Base-by-base conservation (phyloP, 2,113 vertebrate genomes). In the zebrafish (Danio rerio) region DNA sequence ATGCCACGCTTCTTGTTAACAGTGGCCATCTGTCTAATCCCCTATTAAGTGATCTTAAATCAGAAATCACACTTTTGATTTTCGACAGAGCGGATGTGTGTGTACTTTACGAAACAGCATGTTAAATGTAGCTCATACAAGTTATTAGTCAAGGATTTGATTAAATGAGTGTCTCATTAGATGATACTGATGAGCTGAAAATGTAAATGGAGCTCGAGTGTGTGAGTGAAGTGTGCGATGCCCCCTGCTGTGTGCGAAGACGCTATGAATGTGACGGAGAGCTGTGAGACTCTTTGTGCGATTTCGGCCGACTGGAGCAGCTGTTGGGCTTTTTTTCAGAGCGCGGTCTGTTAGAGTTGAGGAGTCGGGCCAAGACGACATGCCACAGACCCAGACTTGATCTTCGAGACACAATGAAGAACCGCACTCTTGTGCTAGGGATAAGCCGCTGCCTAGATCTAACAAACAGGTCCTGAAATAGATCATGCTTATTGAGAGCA, bases 381-480 rank as follows among this genome's bases (percentile, higher is more conserved):
- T 72, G 78, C 47, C 73, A 56, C 68, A 72, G 71, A 61, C 31
- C 66, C 72, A 73, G 52, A 56, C 80, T 85, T 86, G 82, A 62
- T 56, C 65, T 65, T 1, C 1, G 66, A 80, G 74, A 59, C 80
- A 79, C 84, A 82, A 81, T 65, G 75, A 81, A 87, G 65, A 72
- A 86, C 71, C 81, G 69, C 83, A 81, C 6, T 62, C 82, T 87
- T 89, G 89, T 91, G 73, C 65, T 49, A 4, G 66, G 61, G 83
- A 87, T 85, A 72, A 70, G 84, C 84, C 86, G 86, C 84, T 74
- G 89, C 82, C 84, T 81, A 83, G 71, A 81, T 87, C 85, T 91
- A 89, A 84, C 87, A 88, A 81, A 90, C 79, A 81, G 81, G 84
- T 85, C 3, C 63, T n/a, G n/a, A n/a, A n/a, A n/a, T n/a, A n/a